Evolutionary conservation across 2,888 invertebrate genomes (phyloP).

Genomic region (Diarsia brunnea): DNA sequence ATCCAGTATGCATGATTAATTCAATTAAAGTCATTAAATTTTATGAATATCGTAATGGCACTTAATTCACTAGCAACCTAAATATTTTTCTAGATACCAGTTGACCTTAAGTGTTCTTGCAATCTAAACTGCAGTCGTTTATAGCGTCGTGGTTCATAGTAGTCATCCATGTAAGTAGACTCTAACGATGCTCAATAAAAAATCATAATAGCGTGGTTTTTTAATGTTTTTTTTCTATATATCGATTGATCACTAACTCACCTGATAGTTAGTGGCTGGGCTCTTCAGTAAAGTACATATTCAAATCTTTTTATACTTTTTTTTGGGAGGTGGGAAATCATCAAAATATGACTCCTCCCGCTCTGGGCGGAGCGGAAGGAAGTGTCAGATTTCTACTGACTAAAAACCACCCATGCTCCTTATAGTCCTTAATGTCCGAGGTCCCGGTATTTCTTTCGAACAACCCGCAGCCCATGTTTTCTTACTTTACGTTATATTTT

Average conservation of each 20-base stretch:
- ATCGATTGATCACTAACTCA: no score
- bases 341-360: no score
- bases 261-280: background rate
- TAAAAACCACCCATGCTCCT: no score
- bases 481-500: background rate
- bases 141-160: background rate
- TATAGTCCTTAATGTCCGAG: no score
- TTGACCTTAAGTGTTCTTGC: constrained; percentile 4
- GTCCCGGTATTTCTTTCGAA: no score
- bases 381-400: no score
- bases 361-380: no score
- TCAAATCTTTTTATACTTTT: no score
- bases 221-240: no score
- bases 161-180: background rate
- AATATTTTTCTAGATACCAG: constrained; percentile 27
- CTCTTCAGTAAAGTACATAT: background rate
- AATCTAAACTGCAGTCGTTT: constrained; percentile 13
- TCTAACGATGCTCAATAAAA: background rate
- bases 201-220: no score
- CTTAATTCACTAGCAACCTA: constrained; percentile 32
- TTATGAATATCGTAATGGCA: constrained; percentile 26
- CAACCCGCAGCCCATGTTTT: no score
- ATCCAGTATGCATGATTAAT: background rate
- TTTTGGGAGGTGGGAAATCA: no score
- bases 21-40: constrained; percentile 28